phyloP scores from a whole-genome alignment of 2,113 vertebrate genomes.

The Maylandia zebra region DNA sequence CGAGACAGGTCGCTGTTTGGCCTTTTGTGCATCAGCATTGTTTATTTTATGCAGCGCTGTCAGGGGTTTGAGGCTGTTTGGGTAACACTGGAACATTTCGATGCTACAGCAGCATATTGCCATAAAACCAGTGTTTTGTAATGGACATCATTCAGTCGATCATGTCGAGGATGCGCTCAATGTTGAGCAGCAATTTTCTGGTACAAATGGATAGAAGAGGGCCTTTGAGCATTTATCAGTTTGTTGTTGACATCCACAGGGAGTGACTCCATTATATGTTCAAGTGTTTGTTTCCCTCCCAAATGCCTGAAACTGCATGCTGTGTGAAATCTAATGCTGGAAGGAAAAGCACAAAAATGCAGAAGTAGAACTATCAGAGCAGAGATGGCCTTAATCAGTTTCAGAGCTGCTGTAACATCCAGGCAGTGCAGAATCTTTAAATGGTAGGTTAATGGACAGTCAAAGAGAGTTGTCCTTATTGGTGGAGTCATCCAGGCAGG shows the following conservation, averaged over 20 bases:
- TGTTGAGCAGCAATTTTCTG: constrained; percentile 3
- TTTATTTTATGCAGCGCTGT: constrained; percentile 6
- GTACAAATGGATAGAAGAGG: not conserved
- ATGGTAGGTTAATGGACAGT: not conserved
- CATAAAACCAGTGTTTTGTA: not conserved
- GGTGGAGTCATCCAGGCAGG: not conserved
- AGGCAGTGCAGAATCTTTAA: not conserved
- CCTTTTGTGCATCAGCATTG: not conserved
- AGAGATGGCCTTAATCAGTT: not conserved
- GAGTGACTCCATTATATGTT: not conserved
- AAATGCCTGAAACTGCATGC: not conserved
- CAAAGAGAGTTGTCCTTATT: not conserved
- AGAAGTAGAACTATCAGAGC: not conserved
- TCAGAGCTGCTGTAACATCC: not conserved
- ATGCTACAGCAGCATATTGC: not conserved
- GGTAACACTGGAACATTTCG: not conserved
- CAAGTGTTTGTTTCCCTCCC: constrained; percentile 24
- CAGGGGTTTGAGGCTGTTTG: not conserved
- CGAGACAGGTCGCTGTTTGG: not conserved
- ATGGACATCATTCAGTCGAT: not conserved
- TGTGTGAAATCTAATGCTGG: not conserved
- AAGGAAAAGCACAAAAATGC: not conserved
- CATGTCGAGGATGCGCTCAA: not conserved
- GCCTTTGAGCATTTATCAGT: not conserved
- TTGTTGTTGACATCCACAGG: constrained; percentile 7